Percentiles rank a stretch among this genome's conserved stretches.
phyloP scores from a whole-genome alignment of 2,888 invertebrate genomes.

The Vanessa cardui region DNA sequence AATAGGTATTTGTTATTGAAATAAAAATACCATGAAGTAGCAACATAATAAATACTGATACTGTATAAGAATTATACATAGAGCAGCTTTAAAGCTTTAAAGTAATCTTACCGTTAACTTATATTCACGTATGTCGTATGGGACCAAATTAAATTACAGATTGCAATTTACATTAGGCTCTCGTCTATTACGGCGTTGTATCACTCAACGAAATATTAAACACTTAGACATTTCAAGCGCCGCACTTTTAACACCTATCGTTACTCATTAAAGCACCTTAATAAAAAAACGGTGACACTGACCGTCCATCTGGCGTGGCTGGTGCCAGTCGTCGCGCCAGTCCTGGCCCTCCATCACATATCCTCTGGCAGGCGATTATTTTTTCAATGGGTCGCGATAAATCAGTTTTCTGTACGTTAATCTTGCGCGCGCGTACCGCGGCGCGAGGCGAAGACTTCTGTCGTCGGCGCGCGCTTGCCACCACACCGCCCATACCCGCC shows the following conservation, averaged over 20 bases:
- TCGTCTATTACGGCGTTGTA: conserved; percentile 1
- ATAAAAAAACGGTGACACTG: conserved; percentile 51
- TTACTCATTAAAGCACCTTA: conserved; percentile 29
- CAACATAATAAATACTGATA: no score
- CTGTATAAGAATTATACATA: no score
- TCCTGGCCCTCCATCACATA: conserved; percentile 80
- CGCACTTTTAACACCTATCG: conserved; percentile 22
- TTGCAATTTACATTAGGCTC: neutral
- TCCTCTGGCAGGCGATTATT: conserved; percentile 72
- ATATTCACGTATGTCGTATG: conserved; percentile 25
- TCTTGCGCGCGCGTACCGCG: conserved; percentile 70
- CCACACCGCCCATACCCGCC: conserved; percentile 53
- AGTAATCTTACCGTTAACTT: neutral
- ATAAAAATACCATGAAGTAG: no score
- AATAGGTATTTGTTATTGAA: no score
- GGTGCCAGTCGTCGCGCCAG: conserved; percentile 78
- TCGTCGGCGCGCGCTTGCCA: conserved; percentile 88
- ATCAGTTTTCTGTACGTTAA: conserved; percentile 78
- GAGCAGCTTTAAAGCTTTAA: neutral
- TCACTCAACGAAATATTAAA: conserved; percentile 9
- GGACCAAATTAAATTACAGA: neutral
- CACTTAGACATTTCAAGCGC: conserved; percentile 22
- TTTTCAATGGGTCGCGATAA: conserved; percentile 81
- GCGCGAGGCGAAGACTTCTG: conserved; percentile 85
- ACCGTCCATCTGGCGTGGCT: conserved; percentile 75